Base-by-base conservation (phyloP, 2,888 invertebrate species). In the Coecobrya sp. region DNA sequence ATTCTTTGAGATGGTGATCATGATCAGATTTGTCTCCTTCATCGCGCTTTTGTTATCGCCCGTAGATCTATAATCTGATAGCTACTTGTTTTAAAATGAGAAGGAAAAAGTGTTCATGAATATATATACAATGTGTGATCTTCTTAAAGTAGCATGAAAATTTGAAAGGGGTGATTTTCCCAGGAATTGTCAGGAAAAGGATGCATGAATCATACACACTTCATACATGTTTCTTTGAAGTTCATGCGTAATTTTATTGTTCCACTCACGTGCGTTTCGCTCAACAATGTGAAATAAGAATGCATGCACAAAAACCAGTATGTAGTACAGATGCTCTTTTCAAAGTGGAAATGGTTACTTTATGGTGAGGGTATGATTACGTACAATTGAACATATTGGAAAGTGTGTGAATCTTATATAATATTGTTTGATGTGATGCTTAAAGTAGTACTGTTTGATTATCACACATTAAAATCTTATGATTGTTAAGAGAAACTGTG, bases 261-360 rank as follows among this genome's bases (percentile, higher is more conserved):
- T 94, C 93, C 94, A 93, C 94, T 94, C 94, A 94, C 94, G 94
- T 93, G 93, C 93, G 91, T 55, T 86, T 70, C 86, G 11, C n/a
- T 86, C 4, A 22, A 79, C n/a, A n/a, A n/a, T n/a, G n/a, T n/a
- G n/a, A 36, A n/a, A 36, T 11, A 42, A 30, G 13, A 79, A 36
- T 42, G 45, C 22, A 79, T 52, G 16, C 4, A 30, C 52, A 27
- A 22, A 86, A 86, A 36, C 55, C 76, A 42, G 70, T 86, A 36
- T n/a, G 4, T 36, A 70, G 16, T 11, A 16, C 10, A 19, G 86
- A 79, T 86, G 91, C 79, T 79, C 91, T 62, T 90, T 85, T 68
- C 11, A 0, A 49, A 19, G 45, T 49, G 22, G 27, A 25, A 52
- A 52, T 55, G 4, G 49, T 22, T 27, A 22, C 13, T 16, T 30